Conservation (phyloP, 2,113 vertebrate species). For the Suricata suricatta region DNA sequence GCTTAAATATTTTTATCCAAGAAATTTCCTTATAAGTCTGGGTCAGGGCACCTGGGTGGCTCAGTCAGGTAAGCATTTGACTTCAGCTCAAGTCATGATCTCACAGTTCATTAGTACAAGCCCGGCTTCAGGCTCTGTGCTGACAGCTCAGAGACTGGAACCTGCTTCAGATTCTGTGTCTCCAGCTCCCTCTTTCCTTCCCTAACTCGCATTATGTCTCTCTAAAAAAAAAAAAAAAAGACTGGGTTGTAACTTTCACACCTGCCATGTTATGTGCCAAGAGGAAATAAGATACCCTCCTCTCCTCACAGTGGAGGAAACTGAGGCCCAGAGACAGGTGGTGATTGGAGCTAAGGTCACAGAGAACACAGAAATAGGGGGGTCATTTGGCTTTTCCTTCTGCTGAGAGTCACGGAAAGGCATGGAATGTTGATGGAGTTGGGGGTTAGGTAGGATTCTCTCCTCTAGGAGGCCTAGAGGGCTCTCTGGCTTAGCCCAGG, state of each 20-base stretch:
- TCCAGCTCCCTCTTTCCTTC: no score
- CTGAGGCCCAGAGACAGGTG: not conserved
- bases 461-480: not conserved
- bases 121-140: no score
- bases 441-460: not conserved
- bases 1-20: not conserved
- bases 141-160: no score
- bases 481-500: rapidly evolving
- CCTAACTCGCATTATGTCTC: no score
- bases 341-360: not conserved
- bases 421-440: not conserved
- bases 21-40: not conserved
- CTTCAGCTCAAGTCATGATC: no score
- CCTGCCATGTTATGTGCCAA: not conserved
- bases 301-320: not conserved
- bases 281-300: not conserved
- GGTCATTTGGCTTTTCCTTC: not conserved
- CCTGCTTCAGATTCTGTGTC: no score
- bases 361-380: not conserved
- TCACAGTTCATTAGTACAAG: no score
- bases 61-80: no score
- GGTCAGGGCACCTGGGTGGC: no score
- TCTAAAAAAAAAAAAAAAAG: no score
- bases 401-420: not conserved
- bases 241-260: not conserved